Percentiles rank a stretch among this genome's conserved stretches.
Conservation (phyloP, 2,113 vertebrate species). For the Microcebus griseorufus region DNA sequence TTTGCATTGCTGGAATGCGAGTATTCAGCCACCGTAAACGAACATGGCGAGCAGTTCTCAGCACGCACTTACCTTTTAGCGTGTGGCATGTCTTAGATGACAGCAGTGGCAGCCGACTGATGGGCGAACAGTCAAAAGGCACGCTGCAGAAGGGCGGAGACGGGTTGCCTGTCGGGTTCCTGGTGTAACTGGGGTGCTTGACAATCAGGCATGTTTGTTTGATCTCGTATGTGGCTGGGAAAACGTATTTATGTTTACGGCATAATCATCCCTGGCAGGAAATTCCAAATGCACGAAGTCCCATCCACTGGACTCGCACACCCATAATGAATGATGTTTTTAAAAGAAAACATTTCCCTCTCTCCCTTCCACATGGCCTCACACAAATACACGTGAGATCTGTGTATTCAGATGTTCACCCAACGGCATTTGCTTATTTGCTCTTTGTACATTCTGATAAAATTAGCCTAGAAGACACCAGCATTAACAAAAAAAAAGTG, state of each 20-base stretch:
- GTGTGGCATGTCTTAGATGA: background rate
- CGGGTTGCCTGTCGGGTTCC: background rate
- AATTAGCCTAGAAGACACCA: background rate
- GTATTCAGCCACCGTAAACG: background rate
- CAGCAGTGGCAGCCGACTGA: rapidly evolving
- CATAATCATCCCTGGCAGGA: background rate
- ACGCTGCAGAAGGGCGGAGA: background rate
- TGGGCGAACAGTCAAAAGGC: background rate
- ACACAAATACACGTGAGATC: background rate
- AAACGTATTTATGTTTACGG: background rate
- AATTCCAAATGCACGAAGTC: background rate
- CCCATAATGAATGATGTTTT: background rate
- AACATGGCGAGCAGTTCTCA: rapidly evolving
- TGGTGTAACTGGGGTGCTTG: background rate
- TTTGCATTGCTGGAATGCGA: background rate
- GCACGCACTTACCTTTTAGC: rapidly evolving
- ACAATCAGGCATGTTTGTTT: background rate
- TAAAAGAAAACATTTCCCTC: background rate
- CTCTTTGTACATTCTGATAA: background rate
- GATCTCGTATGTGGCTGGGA: background rate
- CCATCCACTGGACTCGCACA: background rate
- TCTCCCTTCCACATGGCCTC: background rate
- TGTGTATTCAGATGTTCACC: background rate
- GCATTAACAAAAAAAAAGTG: background rate
- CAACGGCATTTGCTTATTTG: background rate